Base-by-base conservation (phyloP, 2,888 invertebrate genomes). In the Fragum sueziense region DNA sequence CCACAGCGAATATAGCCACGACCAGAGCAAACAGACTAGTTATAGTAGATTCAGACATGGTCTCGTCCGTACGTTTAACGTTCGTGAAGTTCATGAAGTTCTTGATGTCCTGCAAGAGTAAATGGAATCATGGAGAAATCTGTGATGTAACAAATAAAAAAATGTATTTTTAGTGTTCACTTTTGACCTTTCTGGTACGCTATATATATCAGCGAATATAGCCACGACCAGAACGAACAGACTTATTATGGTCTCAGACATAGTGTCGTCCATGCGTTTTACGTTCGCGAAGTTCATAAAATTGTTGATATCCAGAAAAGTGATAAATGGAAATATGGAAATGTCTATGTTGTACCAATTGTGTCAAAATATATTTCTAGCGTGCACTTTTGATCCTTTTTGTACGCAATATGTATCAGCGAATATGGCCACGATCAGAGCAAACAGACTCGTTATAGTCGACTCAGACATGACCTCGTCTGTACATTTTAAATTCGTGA, bases 1-100 rank as follows among this genome's bases (percentile, higher is more conserved):
- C 99, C 89, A 99, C 97, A 85, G 99, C 98, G 94, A 99, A 99
- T 94, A 99, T 98, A 93, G 98, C 97, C 89, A 99, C 99, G 41
- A 98, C 97, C 91, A 99, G 75, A 0, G 93, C 91, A 91, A 92
- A 93, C 27, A 93, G 84, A 41, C 91, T 85, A 33, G 91, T 91
- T 27, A 90, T 65, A 0, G 87, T 82, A 3, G 62, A 75, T 1
- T 75, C 85, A 0, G 80, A 67, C 74, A 91, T 87, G 0, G 68
- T 31, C 0, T 34, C 61, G 7, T 88, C 89, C 17, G 82, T 79
- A 31, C 92, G 81, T 0, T 76, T 41, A 9, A 83, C 25, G 31
- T 88, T 71, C 0, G 90, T 91, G 51, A 82, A 76, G 81, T 92
- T 92, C 83, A 90, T 89, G 77, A 92, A 92, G 1, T 79, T 77